phyloP scores from a whole-genome alignment of 30 jellyfish, hydroid and myxozoan genomes.

The Aurelia sp. region DNA sequence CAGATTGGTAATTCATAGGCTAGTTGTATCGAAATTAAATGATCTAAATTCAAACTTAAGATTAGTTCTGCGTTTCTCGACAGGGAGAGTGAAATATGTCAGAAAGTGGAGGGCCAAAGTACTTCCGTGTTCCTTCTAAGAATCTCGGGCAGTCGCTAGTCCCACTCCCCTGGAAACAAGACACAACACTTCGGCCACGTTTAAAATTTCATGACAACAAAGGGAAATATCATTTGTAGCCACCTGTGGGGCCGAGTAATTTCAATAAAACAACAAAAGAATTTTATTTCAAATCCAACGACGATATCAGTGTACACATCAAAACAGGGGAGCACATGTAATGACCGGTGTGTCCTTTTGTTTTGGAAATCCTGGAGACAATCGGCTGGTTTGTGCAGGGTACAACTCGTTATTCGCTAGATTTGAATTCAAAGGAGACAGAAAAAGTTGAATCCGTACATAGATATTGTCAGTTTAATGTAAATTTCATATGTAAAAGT shows the following conservation, averaged over 20 bases:
- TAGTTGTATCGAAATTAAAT: too few relatives aligned
- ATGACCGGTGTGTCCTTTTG: conserved; percentile 37
- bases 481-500: too few relatives aligned
- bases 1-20: too few relatives aligned
- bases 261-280: neutral
- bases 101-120: too few relatives aligned
- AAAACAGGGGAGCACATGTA: conserved; percentile 41
- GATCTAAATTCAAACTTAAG: too few relatives aligned
- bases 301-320: neutral
- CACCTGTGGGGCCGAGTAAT: conserved; percentile 4
- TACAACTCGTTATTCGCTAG: neutral
- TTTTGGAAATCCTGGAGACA: neutral
- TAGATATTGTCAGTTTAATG: too few relatives aligned
- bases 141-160: too few relatives aligned
- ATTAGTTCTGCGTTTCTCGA: too few relatives aligned
- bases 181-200: neutral
- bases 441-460: too few relatives aligned
- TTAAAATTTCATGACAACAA: neutral
- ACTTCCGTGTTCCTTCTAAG: too few relatives aligned
- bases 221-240: neutral
- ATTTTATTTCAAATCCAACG: neutral
- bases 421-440: neutral
- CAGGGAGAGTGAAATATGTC: too few relatives aligned
- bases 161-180: too few relatives aligned
- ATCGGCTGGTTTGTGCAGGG: neutral